Evolutionary conservation across 2,797 vertebrate genomes (phyloP), one percentile per base, ranked within the genome.

Genomic region (Poecile montanus): DNA sequence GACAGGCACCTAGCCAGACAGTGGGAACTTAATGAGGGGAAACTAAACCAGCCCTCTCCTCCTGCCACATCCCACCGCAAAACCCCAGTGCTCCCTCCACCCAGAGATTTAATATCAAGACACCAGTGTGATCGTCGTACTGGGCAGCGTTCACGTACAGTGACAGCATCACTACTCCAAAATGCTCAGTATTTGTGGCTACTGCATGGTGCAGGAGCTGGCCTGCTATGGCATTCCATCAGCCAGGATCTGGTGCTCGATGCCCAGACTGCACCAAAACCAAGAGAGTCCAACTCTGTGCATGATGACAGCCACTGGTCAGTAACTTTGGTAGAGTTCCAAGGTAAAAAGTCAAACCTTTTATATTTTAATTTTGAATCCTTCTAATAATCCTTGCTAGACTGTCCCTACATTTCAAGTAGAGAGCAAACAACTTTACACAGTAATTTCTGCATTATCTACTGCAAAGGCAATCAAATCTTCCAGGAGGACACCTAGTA

Each of bases 151-250:
- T 56, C 3, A 0, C 2, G 47, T 44, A 61, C 23, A 60, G 32
- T 1, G 11, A 42, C 0, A 60, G 22, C 50, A 65, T n/a, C 50
- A 8, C 36, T 34, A 14, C 22, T 74, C 30, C 8, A 13, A 74
- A 91, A 76, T 0, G 1, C 22, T 30, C 1, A 3, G 30, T 40
- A 54, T 61, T 13, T 82, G 25, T 4, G 1, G 40, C 29, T 60
- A 19, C 7, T 6, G 25, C 0, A 0, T 2, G 1, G 15, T 34
- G 20, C 36, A 19, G 48, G 32, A 79, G 36, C 14, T 3, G 2
- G 51, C 26, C 57, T 63, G 16, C 42, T 34, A n/a, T 1, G 1
- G 36, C 30, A 44, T 23, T 48, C 26, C 13, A 45, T 74, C 67
- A 51, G 29, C 26, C 42, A 62, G 42, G 16, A 66, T 29, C 25